Base-by-base conservation (phyloP, 2,888 invertebrate species). In the Xanthostigma xanthostigma region DNA sequence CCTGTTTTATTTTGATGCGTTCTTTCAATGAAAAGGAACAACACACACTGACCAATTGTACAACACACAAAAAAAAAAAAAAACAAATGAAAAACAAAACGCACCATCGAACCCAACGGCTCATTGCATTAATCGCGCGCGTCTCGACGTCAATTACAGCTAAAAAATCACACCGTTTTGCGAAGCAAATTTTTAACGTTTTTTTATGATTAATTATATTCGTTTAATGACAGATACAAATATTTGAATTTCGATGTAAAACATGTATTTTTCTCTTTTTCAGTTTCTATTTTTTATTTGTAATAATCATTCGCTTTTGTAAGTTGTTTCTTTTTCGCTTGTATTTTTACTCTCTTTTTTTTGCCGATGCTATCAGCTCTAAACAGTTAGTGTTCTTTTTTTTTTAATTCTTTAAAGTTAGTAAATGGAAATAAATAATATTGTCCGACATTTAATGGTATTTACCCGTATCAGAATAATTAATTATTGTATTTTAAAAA, bases 111-210 rank as follows among this genome's bases (percentile, higher is more conserved):
- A 27, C 6, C 27, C 27, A 27, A 27, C 6, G 27, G 27, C 27
- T 27, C 27, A 27, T 27, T 27, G 27, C 27, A 27, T 27, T 27
- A 27, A 27, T 27, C 27, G 3, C 27, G 27, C 27, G 27, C 27
- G 27, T 27, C 27, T 27, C 27, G 27, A 5, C 27, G 27, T 27
- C 14, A 54, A 58, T 64, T 64, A 64, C 64, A 64, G 64, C 64
- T 64, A 64, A 64, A 62, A 56, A 56, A 53, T 60, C 60, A 63
- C 46, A 51, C 44, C 43, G 42, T 50, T 48, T 42, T 27, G 38
- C 44, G 38, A 38, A 39, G 39, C 13, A 39, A 39, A 44, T 35
- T 44, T 42, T 48, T 44, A 39, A 12, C 43, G 48, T 44, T 48
- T 39, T 40, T 35, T 43, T 37, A 35, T 38, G 6, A 27, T 27